These are phyloP conservation scores for Drosophila barbarae DNA, from an alignment of 2,888 invertebrate genomes.

Conservation along the genomic window DNA sequence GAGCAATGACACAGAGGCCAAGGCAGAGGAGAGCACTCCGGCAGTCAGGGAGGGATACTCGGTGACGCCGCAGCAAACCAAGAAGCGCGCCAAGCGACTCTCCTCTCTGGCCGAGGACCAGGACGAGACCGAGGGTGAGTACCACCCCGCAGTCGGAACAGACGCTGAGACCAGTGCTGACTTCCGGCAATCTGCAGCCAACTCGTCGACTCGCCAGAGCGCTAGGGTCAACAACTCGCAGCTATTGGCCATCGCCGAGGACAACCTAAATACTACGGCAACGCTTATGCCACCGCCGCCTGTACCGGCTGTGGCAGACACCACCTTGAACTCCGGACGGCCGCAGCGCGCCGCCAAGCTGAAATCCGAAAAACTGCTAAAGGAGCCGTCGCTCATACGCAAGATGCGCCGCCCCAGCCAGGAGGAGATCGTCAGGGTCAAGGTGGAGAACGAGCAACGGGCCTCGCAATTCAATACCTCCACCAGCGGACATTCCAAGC, in stretches of 20 bases:
- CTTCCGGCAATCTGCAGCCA: not conserved
- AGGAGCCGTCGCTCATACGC: conserved; percentile 61
- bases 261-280: conserved; percentile 44
- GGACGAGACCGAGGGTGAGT: conserved; percentile 47
- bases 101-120: conserved; percentile 65
- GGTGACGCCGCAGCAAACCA: conserved; percentile 74
- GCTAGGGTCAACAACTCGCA: conserved; percentile 60
- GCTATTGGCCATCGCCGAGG: conserved; percentile 51
- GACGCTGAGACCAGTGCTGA: not conserved
- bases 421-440: conserved; percentile 55
- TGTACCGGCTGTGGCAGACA: conserved; percentile 49
- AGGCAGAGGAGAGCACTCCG: conserved; percentile 18
- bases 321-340: conserved; percentile 60
- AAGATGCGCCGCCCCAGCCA: conserved; percentile 73
- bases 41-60: conserved; percentile 28
- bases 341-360: conserved; percentile 77
- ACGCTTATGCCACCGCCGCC: conserved; percentile 70
- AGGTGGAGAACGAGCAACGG: conserved; percentile 74
- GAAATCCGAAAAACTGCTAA: conserved; percentile 70
- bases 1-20: conserved; percentile 11
- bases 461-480: conserved; percentile 56
- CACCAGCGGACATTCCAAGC: not conserved
- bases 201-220: conserved; percentile 19
- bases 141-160: not conserved
- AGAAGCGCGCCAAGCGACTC: conserved; percentile 75